Conservation (phyloP, 2,888 invertebrate species). For the Tryphoninae sp. region DNA sequence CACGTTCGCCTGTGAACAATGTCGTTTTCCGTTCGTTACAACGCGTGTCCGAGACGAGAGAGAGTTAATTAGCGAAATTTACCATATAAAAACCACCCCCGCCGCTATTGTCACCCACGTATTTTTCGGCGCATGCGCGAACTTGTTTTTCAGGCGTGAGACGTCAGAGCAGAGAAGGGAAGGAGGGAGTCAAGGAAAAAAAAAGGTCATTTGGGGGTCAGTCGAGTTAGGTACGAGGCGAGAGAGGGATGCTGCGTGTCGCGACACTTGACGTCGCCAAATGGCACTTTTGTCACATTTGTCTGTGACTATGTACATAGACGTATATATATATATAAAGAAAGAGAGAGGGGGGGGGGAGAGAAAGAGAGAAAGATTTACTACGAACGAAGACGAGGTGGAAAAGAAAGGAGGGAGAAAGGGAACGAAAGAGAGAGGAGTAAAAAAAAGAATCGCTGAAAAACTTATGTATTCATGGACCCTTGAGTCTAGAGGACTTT, state of each 20-base stretch:
- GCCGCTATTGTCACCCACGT: neutral
- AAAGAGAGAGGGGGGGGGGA: slow-evolving; percentile 5
- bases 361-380: slow-evolving; percentile 5
- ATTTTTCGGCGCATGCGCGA: slow-evolving; percentile 20
- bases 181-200: slow-evolving; percentile 6
- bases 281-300: slow-evolving; percentile 30
- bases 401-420: slow-evolving; percentile 22
- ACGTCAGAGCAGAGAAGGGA: slow-evolving; percentile 7
- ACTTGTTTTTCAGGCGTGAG: neutral
- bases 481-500: slow-evolving; percentile 12
- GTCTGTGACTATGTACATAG: neutral
- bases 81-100: neutral
- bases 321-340: neutral
- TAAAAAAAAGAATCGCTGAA: slow-evolving; percentile 25
- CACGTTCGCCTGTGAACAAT: slow-evolving; percentile 84
- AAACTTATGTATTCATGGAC: slow-evolving; percentile 14
- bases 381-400: slow-evolving; percentile 11
- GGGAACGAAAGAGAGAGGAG: slow-evolving; percentile 33
- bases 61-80: slow-evolving; percentile 58
- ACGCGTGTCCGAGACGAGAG: slow-evolving; percentile 21
- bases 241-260: slow-evolving; percentile 39
- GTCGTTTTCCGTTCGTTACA: slow-evolving; percentile 37
- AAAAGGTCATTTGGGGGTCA: slow-evolving; percentile 47
- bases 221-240: slow-evolving; percentile 44
- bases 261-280: slow-evolving; percentile 34